Evolutionary conservation across 1,140 invertebrate species (phyloP), one percentile per base, ranked within the genome.

Genomic region (Ganaspis sp.): DNA sequence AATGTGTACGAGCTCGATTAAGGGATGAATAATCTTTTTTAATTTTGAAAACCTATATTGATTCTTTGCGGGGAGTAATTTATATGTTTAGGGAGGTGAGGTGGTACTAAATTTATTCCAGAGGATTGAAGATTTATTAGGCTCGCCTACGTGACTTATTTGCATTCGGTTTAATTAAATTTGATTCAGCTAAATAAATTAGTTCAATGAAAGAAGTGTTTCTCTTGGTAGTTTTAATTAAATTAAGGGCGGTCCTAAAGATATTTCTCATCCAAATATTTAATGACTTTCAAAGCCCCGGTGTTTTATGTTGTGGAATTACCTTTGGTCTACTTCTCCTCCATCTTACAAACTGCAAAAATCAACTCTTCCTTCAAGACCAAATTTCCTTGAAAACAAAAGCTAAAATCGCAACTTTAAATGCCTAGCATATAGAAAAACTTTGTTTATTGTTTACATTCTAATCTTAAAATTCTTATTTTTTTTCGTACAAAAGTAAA

Each of bases 81-180:
- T 64, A 26, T 29, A 29, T 64, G 23, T 64, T 26, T 34, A 34
- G 11, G 12, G n/a, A 64, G 58, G 58, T 64, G 26, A 29, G 58
- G 58, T 64, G 26, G 58, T 29, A 64, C 23, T 64, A 64, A 64
- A 64, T 64, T 29, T 26, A 64, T 64, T 64, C 26, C 26, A 34
- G 26, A 34, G 58, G 58, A 64, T 64, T 64, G 26, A 64, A 64
- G 26, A 64, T 64, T 64, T 15, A 64, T 64, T 26, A 64, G 58
- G 26, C 23, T 64, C 45, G 45, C 23, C 58, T 64, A 64, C 58
- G 58, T 64, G 58, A 64, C 58, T 64, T 29, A 64, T 64, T 64
- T 64, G 58, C 58, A 64, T 64, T 64, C 26, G 26, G 26, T 34
- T 64, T 64, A 64, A 64, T 64, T 64, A 64, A 64, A 64, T 64